Evolutionary conservation across 2,113 vertebrate genomes (phyloP), one percentile per base, ranked within the genome.

Genomic region (Octodon degus): DNA sequence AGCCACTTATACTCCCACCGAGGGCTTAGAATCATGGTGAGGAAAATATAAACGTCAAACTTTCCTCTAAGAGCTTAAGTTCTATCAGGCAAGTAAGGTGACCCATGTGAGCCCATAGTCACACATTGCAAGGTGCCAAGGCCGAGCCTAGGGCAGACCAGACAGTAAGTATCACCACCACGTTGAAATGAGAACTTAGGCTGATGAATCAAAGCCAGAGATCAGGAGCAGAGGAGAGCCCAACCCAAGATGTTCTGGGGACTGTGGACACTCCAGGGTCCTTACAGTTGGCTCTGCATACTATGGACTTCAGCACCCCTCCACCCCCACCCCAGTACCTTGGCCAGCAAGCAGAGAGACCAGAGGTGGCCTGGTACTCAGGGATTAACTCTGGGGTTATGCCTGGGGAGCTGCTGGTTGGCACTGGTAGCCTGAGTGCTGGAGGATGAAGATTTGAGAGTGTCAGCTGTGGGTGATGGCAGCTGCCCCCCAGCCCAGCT

Each of bases 161-260:
- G 63, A 7, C 58, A 43, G 43, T 43, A 43, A 55, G 76, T 7
- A 19, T n/a, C 32, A 70, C 34, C 37, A 24, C n/a, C n/a, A 90
- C 20, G 81, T 20, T 60, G 67, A 81, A 58, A 72, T 34, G 4
- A 7, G 47, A 34, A 34, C n/a, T 82, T 53, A 92, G 89, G 81
- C 32, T 65, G 74, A 82, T 6, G 9, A 92, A 67, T 90, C 0
- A 0, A 94, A 60, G 37, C 34, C 83, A 90, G 94, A 95, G 86
- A 62, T 65, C 34, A 34, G 43, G 55, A 92, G 13, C 89, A 91
- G 47, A 68, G 37, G 27, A 0, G 1, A 62, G 67, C 32, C 1
- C 7, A 1, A 5, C 43, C 19, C 30, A 53, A 20, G 67, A 24
- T 14, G 1, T 60, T 80, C 62, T 19, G 34, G 53, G 60, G 25